Evolutionary conservation across 2,888 invertebrate genomes (phyloP).

Genomic region (Piscicola geometra): DNA sequence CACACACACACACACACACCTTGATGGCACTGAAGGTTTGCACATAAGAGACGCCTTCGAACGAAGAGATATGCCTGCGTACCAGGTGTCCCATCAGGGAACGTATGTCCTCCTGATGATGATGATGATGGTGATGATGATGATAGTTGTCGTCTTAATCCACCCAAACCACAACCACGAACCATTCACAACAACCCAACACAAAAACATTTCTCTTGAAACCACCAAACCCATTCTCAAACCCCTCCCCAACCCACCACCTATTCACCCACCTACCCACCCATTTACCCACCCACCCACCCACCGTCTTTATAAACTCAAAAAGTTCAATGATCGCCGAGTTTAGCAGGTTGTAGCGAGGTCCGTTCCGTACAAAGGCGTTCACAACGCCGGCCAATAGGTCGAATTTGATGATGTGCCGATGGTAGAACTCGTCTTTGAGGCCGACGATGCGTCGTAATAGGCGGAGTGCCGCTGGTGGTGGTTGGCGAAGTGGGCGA

Average conservation of each 20-base stretch:
- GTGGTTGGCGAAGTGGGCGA: too few relatives aligned
- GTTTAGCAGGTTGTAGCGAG: constrained; percentile 94
- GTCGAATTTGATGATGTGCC: constrained; percentile 88
- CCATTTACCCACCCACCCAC: constrained; percentile 41
- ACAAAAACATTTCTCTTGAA: too few relatives aligned
- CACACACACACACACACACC: not conserved
- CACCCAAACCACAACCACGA: too few relatives aligned
- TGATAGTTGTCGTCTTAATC: constrained; percentile 52
- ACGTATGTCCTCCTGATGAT: constrained; percentile 58
- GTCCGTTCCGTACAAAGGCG: constrained; percentile 91
- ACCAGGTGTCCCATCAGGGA: constrained; percentile 74
- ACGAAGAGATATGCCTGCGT: constrained; percentile 87
- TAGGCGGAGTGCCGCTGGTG: constrained; percentile 88
- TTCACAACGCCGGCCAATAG: constrained; percentile 92
- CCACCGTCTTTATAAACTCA: constrained; percentile 86
- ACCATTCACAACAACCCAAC: too few relatives aligned
- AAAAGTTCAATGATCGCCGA: constrained; percentile 98
- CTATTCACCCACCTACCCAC: too few relatives aligned
- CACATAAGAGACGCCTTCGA: constrained; percentile 93
- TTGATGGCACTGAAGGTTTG: constrained; percentile 87
- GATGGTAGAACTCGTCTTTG: constrained; percentile 96
- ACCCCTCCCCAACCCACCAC: too few relatives aligned
- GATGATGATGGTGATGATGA: not conserved
- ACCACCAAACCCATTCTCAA: too few relatives aligned
- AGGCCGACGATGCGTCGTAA: constrained; percentile 93